These are phyloP conservation scores for Leptopilina boulardi DNA, from an alignment of 1,140 invertebrate species.

Conservation along the genomic window DNA sequence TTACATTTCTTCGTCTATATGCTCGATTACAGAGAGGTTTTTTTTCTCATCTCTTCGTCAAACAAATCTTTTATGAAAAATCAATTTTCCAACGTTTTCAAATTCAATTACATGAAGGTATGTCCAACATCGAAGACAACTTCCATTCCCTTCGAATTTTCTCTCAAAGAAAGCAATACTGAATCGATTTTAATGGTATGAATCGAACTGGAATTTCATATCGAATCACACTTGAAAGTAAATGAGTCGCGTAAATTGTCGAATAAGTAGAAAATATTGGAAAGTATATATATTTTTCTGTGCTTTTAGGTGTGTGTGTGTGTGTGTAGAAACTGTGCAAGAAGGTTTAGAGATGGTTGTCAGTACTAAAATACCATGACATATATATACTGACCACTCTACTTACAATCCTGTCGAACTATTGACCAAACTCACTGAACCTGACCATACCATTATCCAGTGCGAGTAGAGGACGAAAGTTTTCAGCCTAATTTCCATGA, in stretches of 20 bases:
- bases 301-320: no score
- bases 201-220: not conserved
- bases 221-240: not conserved
- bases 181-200: not conserved
- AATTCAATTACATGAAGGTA: no score
- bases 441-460: slow-evolving; percentile 33
- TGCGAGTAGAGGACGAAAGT: slow-evolving; percentile 36
- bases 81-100: no score
- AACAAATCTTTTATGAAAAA: no score
- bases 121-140: no score
- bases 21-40: no score
- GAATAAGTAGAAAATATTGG: not conserved
- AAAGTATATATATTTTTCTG: not conserved
- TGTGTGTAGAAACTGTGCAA: not conserved
- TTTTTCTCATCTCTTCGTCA: no score
- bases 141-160: not conserved
- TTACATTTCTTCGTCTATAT: no score
- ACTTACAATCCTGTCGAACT: slow-evolving; percentile 37
- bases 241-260: not conserved
- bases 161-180: not conserved
- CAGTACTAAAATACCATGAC: not conserved
- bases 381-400: slow-evolving; percentile 36
- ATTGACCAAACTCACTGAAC: slow-evolving; percentile 37
- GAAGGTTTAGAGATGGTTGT: not conserved
- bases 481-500: slow-evolving; percentile 41